A percentile compares a stretch with the other conserved stretches of the same genome.
Conservation (phyloP, 2,113 vertebrate genomes). For the Notiomystis cincta region DNA sequence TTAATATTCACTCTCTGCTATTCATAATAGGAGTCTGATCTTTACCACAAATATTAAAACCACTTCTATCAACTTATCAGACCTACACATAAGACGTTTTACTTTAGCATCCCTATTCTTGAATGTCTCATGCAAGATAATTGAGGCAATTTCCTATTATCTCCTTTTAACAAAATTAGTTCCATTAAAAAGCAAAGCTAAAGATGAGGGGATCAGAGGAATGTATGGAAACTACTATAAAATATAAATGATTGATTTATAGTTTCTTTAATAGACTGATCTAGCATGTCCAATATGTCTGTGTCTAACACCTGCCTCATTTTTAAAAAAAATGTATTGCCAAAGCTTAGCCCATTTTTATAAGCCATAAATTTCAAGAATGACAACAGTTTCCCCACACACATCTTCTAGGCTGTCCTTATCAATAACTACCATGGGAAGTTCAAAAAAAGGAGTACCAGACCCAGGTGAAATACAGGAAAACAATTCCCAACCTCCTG, state of each 20-base stretch:
- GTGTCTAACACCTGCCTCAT: not conserved
- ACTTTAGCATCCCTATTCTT: not conserved
- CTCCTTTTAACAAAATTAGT: constrained; percentile 15
- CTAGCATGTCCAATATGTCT: not conserved
- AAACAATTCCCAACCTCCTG: not conserved
- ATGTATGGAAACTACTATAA: not conserved
- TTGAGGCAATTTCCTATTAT: constrained; percentile 28
- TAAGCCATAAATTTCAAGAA: not conserved
- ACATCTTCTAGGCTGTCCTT: not conserved
- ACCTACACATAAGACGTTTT: not conserved
- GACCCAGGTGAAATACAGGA: not conserved
- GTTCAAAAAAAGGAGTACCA: not conserved
- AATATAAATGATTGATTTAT: constrained; percentile 37
- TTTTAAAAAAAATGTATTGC: not conserved
- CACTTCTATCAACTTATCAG: not conserved
- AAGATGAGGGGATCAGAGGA: not conserved
- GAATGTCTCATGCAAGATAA: not conserved
- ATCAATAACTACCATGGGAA: not conserved
- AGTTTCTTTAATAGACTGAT: constrained; percentile 20
- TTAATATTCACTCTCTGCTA: not conserved
- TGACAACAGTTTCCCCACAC: not conserved
- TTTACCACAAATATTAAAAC: not conserved
- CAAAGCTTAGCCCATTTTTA: not conserved
- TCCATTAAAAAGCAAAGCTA: constrained; percentile 34
- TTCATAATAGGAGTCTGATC: not conserved